Evolutionary conservation across 1,140 invertebrate genomes (phyloP).

Genomic region (Luehdorfia chinensis): DNA sequence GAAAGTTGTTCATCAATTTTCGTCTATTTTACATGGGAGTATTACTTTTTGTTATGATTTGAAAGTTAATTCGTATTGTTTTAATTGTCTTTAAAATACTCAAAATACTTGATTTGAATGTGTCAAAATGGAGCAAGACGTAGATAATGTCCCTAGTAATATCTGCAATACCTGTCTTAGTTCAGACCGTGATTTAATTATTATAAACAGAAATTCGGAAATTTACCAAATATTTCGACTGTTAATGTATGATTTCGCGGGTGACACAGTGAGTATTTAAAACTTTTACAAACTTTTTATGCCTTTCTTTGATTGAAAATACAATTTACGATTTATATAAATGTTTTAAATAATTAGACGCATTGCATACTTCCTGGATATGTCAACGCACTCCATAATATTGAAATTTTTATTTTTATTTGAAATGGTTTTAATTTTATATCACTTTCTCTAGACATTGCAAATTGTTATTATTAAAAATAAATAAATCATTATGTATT

Average conservation of each 20-base stretch:
- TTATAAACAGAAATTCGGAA: constrained; percentile 38
- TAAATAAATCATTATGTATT: too few relatives aligned
- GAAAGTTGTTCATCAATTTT: constrained; percentile 59
- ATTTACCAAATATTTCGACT: constrained; percentile 54
- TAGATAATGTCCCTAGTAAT: constrained; percentile 43
- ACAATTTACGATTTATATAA: too few relatives aligned
- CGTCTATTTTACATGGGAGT: constrained; percentile 75
- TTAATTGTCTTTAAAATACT: constrained; percentile 29
- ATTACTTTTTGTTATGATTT: constrained; percentile 74
- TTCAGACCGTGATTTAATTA: constrained; percentile 53
- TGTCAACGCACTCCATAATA: not conserved
- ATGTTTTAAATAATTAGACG: too few relatives aligned
- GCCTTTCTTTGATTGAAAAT: too few relatives aligned
- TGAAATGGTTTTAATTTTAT: too few relatives aligned
- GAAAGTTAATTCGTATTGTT: constrained; percentile 42
- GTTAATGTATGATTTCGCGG: constrained; percentile 60
- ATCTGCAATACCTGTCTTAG: constrained; percentile 60
- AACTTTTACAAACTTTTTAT: constrained; percentile 11
- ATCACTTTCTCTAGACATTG: too few relatives aligned
- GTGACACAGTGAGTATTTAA: constrained; percentile 53
- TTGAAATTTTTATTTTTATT: too few relatives aligned
- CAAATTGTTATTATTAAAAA: too few relatives aligned
- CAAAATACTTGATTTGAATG: constrained; percentile 25
- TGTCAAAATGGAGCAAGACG: constrained; percentile 60
- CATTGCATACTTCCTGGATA: not conserved